Evolutionary conservation across 2,888 invertebrate species (phyloP), one percentile per base, ranked within the genome.

Genomic region (Xanthorhoe spadicearia): DNA sequence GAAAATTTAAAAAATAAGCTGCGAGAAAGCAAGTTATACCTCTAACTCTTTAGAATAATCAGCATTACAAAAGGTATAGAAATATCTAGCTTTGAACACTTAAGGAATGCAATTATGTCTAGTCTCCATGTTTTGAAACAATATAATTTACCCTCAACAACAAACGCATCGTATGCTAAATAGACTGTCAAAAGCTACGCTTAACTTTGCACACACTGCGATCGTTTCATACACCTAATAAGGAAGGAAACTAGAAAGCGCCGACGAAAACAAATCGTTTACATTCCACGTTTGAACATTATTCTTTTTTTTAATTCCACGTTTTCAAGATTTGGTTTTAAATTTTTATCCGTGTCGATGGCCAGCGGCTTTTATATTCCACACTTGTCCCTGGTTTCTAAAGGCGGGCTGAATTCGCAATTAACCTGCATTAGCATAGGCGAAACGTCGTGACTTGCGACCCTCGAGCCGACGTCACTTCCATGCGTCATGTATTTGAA

Each of bases 351-450:
- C 48, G 64, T 61, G 64, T 61, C 62, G 56, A 62, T 64, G 66
- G 64, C 69, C 19, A 69, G 66, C 65, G 61, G 63, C 60, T 32
- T 89, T 88, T 80, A 84, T 77, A 89, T 89, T 89, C 89, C 79
- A 73, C 68, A 71, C 82, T 68, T 76, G 83, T 82, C 71, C 78
- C 61, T 68, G 84, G 85, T 88, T 87, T 87, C 85, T 87, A 86
- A 82, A 82, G 82, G 79, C 78, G 83, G 83, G 83, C 81, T 87
- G 89, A 89, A 89, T 90, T 83, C 82, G 84, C 88, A 89, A 90
- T 89, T 88, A 89, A 87, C 86, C 85, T 74, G 84, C 81, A 87
- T 89, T 88, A 84, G 83, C 85, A 89, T 89, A 84, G 81, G 70
- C 83, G 84, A 86, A 62, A 55, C 73, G 74, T 71, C 71, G 76